These are phyloP conservation scores for Lasioglossum oenotherae DNA, from an alignment of 2,888 invertebrate genomes.

Conservation along the genomic window DNA sequence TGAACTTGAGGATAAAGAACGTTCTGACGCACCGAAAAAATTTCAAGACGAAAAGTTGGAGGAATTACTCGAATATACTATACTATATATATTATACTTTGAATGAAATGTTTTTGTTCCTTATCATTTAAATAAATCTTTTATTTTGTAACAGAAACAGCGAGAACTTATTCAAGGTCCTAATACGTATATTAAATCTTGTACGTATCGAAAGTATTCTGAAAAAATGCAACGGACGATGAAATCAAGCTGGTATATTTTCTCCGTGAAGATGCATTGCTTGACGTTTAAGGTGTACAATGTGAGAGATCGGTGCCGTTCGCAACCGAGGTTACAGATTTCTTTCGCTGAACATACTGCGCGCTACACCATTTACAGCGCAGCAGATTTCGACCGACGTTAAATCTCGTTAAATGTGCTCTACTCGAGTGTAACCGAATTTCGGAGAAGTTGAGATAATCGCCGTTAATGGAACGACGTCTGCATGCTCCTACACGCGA, in stretches of 20 bases:
- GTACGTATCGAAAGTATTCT: not conserved
- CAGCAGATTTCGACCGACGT: constrained; percentile 38
- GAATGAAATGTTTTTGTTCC: too few species aligned
- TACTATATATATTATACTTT: too few species aligned
- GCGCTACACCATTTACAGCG: not conserved
- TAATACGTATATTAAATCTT: not conserved
- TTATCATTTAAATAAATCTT: too few species aligned
- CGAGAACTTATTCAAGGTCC: too few species aligned
- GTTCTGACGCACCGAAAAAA: too few species aligned
- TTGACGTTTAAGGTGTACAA: not conserved
- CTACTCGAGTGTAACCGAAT: constrained; percentile 54
- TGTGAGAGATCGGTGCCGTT: not conserved
- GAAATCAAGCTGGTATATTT: not conserved
- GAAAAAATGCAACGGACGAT: not conserved
- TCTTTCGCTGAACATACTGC: constrained; percentile 10
- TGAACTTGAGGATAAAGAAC: too few species aligned
- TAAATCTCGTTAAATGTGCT: constrained; percentile 60
- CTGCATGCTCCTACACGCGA: constrained; percentile 28
- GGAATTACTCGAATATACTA: too few species aligned
- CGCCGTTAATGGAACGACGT: constrained; percentile 66
- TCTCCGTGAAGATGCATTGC: not conserved
- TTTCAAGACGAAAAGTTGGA: too few species aligned
- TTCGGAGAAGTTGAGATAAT: constrained; percentile 60
- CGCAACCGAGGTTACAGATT: not conserved
- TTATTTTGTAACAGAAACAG: too few species aligned